Evolutionary conservation across 2,113 vertebrate genomes (phyloP), one percentile per base, ranked within the genome.

Genomic region (Monarcha castaneiventris): DNA sequence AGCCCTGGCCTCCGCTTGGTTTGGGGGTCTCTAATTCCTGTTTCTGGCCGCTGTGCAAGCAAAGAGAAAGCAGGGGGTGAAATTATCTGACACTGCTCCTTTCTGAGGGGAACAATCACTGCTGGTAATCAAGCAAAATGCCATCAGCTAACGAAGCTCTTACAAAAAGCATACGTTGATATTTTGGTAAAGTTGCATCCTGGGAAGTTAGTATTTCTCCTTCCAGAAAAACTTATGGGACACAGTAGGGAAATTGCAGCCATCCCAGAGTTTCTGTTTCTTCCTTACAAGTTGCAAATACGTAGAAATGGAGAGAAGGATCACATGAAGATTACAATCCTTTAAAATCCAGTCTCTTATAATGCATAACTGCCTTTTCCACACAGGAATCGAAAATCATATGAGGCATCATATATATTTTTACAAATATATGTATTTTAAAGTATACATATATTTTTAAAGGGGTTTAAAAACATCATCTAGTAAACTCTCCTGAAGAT

Each of bases 21-120:
- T 96, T 90, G 68, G n/a, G 84, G 94, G 88, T 96, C 94, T 96
- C 96, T 92, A 94, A 96, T 95, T 96, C 96, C 93, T 95, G 88
- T 86, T 93, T 83, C 72, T 90, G 93, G 90, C 92, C 76, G 44
- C 87, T 29, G 48, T 74, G 90, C 90, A 93, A 81, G 83, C 88
- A 92, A 93, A 94, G 79, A 51, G 88, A 95, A 93, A 93, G 92
- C 79, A 81, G 88, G 56, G 90, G 79, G 88, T 92, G 86, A 92
- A 94, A 93, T 88, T 90, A 95, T 89, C 79, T 48, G 68, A 94
- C 77, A 73, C 73, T 51, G 82, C 64, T 89, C 41, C 69, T 88
- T 96, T 96, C 83, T 95, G 76, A 83, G 46, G 56, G 68, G 22
- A 92, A 96, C 79, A 95, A 96, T 87, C 76, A 14, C 49, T 69